These are phyloP conservation scores for Semicossyphus pulcher DNA, from an alignment of 2,113 vertebrate genomes.

Conservation along the genomic window DNA sequence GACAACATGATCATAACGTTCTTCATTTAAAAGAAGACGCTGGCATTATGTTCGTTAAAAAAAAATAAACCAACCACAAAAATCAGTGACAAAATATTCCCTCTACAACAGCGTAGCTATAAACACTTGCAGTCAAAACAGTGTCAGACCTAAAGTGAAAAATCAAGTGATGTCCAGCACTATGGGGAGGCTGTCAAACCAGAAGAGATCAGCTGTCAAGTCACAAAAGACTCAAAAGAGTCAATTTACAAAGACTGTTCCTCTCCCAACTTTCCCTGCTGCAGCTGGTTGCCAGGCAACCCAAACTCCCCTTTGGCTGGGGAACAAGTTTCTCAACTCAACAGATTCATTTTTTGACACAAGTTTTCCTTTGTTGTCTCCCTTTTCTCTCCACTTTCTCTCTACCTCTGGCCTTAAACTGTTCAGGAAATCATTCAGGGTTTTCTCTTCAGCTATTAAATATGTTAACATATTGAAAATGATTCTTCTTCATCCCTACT, in stretches of 20 bases:
- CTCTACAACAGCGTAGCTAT: neutral
- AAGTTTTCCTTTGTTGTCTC: conserved; percentile 9
- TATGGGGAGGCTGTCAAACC: conserved; percentile 31
- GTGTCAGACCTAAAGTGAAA: conserved; percentile 33
- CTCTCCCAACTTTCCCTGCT: conserved; percentile 12
- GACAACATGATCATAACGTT: neutral
- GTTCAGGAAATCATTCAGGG: conserved; percentile 1
- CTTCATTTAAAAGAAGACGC: neutral
- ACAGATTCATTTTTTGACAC: conserved; percentile 3
- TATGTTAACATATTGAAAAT: too few relatives aligned
- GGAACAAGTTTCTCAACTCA: conserved; percentile 46
- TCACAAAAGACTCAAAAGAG: conserved; percentile 46
- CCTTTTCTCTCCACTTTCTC: neutral
- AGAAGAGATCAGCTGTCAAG: conserved; percentile 53
- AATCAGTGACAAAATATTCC: neutral
- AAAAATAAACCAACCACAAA: neutral
- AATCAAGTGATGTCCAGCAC: conserved; percentile 41
- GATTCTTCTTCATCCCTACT: too few relatives aligned
- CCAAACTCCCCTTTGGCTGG: conserved; percentile 24
- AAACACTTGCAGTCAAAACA: conserved; percentile 32
- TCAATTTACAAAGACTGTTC: conserved; percentile 40
- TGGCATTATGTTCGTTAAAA: neutral
- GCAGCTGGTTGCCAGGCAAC: conserved; percentile 43
- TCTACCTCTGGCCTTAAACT: neutral
- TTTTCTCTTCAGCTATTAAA: neutral